Percentiles rank a stretch among this genome's conserved stretches.
phyloP scores from a whole-genome alignment of 2,888 invertebrate species.

The Dolomedes plantarius region DNA sequence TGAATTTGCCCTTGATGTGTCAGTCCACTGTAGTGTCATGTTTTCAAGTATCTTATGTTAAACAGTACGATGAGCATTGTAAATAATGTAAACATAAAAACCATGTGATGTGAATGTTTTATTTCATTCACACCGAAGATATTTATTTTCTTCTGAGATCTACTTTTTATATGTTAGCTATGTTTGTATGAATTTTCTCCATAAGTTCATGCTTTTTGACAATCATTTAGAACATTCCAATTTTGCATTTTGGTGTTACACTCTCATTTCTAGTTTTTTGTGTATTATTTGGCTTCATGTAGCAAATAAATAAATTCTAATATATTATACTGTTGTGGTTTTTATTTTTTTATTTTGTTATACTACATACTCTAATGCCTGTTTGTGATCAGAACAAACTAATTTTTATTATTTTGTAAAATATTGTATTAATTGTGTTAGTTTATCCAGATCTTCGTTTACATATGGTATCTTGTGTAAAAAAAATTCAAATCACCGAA shows the following conservation, averaged over 20 bases:
- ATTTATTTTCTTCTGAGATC: conserved; percentile 34
- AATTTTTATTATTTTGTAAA: no score
- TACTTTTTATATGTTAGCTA: conserved; percentile 12
- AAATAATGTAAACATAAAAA: background rate
- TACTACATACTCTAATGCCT: no score
- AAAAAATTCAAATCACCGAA: no score
- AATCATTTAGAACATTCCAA: conserved; percentile 69
- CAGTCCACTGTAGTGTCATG: background rate
- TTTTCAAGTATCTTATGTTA: background rate
- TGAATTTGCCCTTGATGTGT: background rate
- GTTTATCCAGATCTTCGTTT: no score
- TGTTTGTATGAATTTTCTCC: background rate
- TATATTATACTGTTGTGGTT: conserved; percentile 1
- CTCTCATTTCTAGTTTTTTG: background rate
- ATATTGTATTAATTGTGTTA: no score
- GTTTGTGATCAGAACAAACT: no score
- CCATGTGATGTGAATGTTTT: background rate
- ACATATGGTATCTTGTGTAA: no score
- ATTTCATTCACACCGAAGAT: conserved; percentile 47
- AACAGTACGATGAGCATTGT: background rate
- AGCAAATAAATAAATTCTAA: background rate
- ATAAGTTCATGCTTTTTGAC: conserved; percentile 57
- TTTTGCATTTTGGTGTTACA: conserved; percentile 20
- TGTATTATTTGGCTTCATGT: conserved; percentile 12
- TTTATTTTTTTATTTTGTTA: no score